Evolutionary conservation across 2,888 invertebrate genomes (phyloP).

Genomic region (Aleiodes alternator): DNA sequence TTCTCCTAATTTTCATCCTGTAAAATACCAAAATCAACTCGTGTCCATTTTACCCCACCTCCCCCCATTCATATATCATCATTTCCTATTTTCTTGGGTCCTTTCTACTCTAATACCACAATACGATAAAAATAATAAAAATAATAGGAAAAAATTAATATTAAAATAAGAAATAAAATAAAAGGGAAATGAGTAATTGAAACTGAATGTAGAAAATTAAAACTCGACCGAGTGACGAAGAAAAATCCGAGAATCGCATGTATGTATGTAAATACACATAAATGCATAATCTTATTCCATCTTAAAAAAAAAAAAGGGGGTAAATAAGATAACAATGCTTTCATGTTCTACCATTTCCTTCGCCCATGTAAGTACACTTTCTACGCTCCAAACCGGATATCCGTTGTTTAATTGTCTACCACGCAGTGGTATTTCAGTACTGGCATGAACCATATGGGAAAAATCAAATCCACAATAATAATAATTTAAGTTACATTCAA

Average conservation of each 20-base stretch:
- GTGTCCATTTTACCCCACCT: too few species aligned
- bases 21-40: too few species aligned
- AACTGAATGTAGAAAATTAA: constrained; percentile 22
- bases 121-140: too few species aligned
- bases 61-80: too few species aligned
- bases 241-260: constrained; percentile 29
- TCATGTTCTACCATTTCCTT: constrained; percentile 27
- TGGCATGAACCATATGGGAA: constrained; percentile 64
- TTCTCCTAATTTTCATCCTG: too few species aligned
- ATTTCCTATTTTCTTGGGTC: too few species aligned
- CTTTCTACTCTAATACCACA: too few species aligned
- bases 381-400: constrained; percentile 62
- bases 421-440: constrained; percentile 43
- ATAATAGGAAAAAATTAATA: not conserved
- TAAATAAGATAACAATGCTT: constrained; percentile 42
- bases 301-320: constrained; percentile 1
- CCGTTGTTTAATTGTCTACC: constrained; percentile 70
- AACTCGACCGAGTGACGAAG: constrained; percentile 19
- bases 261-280: constrained; percentile 25
- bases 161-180: not conserved
- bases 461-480: constrained; percentile 66
- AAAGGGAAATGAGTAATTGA: constrained; percentile 8
- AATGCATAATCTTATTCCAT: constrained; percentile 26
- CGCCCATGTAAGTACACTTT: constrained; percentile 36
- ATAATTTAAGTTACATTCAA: constrained; percentile 38